Evolutionary conservation across 1,140 invertebrate species (phyloP), one percentile per base, ranked within the genome.

Genomic region (Eulimnadia texana): DNA sequence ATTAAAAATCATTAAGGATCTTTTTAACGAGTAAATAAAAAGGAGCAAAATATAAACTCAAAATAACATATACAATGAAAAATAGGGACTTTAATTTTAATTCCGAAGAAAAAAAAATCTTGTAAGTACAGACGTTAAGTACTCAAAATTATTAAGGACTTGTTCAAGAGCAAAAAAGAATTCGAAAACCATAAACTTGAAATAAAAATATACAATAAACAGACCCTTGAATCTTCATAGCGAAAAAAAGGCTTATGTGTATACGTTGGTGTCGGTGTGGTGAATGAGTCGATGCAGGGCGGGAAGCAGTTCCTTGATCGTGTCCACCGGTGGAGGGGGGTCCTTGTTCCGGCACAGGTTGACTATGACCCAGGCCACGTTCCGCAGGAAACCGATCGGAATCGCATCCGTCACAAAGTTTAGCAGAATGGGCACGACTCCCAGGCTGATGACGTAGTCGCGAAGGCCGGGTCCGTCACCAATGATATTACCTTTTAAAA

Each of bases 341-440:
- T 96, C 91, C 78, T 97, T 97, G 78, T 89, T 94, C 65, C 93
- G 84, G 78, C 93, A 97, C 68, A 97, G 80, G 76, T 97, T 97
- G 13, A 96, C 93, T 75, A 97, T 92, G 25, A 96, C 93, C 93
- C 93, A 97, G 24, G 93, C 95, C n/a, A 97, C 91, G 73, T 97
- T 97, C 56, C 93, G 82, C 66, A 96, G 77, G 76, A 97, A 97
- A 55, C 84, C 81, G 63, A 96, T 87, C 27, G 90, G 90, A 71
- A 95, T 93, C 62, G 93, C 88, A 20, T 90, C 90, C 70, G 88
- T 90, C 64, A 97, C 92, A 74, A 96, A 95, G 28, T 83, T 83
- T 60, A 96, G 77, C 50, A 97, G 74, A 22, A 92, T 92, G 67
- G 82, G 82, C 3, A 96, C 88, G 58, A 96, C 86, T 66, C 92